Percentiles rank a stretch among this genome's conserved stretches.
These are phyloP conservation scores for Acromyrmex heyeri DNA, from an alignment of 1,140 invertebrate genomes.

Conservation along the genomic window DNA sequence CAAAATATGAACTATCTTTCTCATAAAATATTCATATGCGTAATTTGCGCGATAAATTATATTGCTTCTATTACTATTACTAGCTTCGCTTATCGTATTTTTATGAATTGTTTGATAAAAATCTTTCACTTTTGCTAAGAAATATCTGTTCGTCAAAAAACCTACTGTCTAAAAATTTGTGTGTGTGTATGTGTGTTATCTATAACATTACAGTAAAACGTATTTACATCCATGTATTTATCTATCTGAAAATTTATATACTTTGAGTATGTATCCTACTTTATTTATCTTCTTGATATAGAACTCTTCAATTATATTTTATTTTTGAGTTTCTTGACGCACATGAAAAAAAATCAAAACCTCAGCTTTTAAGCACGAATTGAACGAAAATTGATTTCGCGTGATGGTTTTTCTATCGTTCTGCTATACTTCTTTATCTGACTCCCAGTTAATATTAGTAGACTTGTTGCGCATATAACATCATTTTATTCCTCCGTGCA, in stretches of 20 bases:
- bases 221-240: neutral
- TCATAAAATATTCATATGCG: neutral
- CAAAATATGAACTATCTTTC: neutral
- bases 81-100: slow-evolving; percentile 8
- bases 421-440: neutral
- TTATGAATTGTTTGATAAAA: slow-evolving; percentile 2
- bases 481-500: slow-evolving; percentile 62
- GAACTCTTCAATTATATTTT: neutral
- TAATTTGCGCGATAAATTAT: slow-evolving; percentile 6
- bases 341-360: neutral
- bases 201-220: neutral
- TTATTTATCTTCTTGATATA: neutral
- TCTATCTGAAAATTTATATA: slow-evolving; percentile 1
- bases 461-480: slow-evolving; percentile 29
- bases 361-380: slow-evolving; percentile 11
- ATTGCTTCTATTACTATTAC: slow-evolving; percentile 20
- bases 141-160: neutral
- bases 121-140: slow-evolving; percentile 14
- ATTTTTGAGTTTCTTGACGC: neutral
- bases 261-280: slow-evolving; percentile 9
- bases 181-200: neutral
- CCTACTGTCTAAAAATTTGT: neutral
- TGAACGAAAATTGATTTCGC: slow-evolving; percentile 15
- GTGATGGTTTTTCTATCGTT: slow-evolving; percentile 4
- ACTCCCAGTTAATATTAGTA: slow-evolving; percentile 20